A percentile compares a stretch with the other conserved stretches of the same genome.
These are phyloP conservation scores for Callorhinus ursinus DNA, from an alignment of 2,113 vertebrate species.

Conservation along the genomic window DNA sequence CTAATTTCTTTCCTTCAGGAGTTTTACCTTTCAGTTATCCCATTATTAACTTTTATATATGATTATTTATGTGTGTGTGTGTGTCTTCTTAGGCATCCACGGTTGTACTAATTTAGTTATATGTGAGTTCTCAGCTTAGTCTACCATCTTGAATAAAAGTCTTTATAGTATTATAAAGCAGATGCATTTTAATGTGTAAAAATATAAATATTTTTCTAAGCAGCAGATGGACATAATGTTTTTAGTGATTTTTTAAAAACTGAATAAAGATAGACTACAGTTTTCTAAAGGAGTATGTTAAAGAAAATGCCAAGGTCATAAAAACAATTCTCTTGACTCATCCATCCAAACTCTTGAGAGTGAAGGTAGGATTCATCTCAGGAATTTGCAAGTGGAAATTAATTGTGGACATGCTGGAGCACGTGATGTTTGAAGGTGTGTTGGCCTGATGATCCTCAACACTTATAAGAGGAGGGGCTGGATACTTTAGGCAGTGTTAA, in stretches of 20 bases:
- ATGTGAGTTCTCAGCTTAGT: background rate
- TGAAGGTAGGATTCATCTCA: background rate
- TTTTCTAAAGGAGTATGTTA: background rate
- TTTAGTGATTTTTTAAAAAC: background rate
- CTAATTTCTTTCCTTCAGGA: background rate
- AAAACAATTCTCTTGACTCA: background rate
- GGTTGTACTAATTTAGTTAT: background rate
- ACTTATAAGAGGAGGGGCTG: background rate
- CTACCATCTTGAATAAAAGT: background rate
- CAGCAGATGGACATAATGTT: background rate
- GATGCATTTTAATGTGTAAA: background rate
- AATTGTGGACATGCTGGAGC: background rate
- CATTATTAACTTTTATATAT: background rate
- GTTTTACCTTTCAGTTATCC: too few species aligned
- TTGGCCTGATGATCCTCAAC: background rate
- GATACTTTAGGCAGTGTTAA: background rate
- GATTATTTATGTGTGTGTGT: background rate
- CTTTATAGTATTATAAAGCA: background rate
- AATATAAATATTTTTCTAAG: slow-evolving; percentile 8
- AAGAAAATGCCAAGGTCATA: background rate
- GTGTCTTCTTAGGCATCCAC: background rate
- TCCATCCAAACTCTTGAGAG: background rate
- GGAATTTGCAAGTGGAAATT: background rate
- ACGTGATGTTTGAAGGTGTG: background rate
- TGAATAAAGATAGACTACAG: background rate